Conservation (phyloP, 2,797 vertebrate species). For the Epinephelus coioides region DNA sequence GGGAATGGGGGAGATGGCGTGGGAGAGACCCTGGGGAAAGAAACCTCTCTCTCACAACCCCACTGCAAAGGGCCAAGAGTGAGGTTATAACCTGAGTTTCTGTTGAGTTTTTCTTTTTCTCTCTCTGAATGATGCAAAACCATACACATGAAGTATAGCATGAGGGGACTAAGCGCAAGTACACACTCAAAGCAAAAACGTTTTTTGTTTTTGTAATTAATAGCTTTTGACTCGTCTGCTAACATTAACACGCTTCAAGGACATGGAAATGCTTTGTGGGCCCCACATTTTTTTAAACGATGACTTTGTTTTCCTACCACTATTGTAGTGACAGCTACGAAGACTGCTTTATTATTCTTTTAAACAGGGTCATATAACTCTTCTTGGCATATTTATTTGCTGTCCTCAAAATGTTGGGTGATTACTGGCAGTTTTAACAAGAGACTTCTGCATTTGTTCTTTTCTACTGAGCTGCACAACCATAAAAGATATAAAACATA, state of each 20-base stretch:
- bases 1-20: constrained; percentile 56
- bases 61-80: constrained; percentile 49
- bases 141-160: constrained; percentile 5
- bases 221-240: constrained; percentile 26
- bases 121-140: constrained; percentile 25
- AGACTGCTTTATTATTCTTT: constrained; percentile 18
- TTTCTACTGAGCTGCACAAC: neutral
- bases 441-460: neutral
- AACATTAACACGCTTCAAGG: constrained; percentile 10
- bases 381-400: constrained; percentile 24
- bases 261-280: constrained; percentile 10
- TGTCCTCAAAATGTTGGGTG: neutral
- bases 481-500: neutral
- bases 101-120: constrained; percentile 27
- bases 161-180: neutral
- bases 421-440: constrained; percentile 3
- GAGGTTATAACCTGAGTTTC: constrained; percentile 65
- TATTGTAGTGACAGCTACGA: constrained; percentile 20
- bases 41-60: constrained; percentile 72
- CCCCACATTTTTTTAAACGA: constrained; percentile 23
- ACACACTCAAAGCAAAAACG: neutral
- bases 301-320: constrained; percentile 19
- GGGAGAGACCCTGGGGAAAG: constrained; percentile 69
- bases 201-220: constrained; percentile 12
- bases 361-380: constrained; percentile 13